Percentiles rank a stretch among this genome's conserved stretches.
Conservation (phyloP, 2,113 vertebrate genomes). For the Bostrychus sinensis region DNA sequence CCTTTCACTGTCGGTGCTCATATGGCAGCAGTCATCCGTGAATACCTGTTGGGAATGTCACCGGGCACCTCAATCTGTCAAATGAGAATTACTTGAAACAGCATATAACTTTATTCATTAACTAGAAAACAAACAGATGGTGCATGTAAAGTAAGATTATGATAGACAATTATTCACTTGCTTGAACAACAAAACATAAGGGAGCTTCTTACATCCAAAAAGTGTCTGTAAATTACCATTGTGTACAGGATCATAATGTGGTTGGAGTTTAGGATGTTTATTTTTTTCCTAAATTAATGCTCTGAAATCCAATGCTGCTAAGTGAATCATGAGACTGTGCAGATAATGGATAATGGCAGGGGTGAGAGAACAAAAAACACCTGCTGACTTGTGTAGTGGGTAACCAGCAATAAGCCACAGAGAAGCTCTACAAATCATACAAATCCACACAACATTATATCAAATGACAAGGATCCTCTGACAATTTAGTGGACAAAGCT, state of each 20-base stretch:
- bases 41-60: neutral
- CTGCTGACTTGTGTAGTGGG: conserved; percentile 41
- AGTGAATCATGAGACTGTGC: conserved; percentile 53
- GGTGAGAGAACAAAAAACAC: conserved; percentile 27
- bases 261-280: conserved; percentile 39
- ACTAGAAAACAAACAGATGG: too few relatives aligned
- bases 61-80: neutral
- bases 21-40: neutral
- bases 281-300: conserved; percentile 42
- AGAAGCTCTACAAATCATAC: conserved; percentile 1
- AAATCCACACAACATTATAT: conserved; percentile 8
- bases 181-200: neutral
- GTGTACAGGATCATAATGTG: conserved; percentile 50
- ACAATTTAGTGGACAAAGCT: conserved; percentile 42
- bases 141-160: neutral
- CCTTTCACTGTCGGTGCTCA: neutral
- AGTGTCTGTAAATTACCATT: conserved; percentile 52
- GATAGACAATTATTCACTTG: neutral
- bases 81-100: too few relatives aligned
- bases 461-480: conserved; percentile 16
- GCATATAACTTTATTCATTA: too few relatives aligned
- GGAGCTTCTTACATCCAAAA: conserved; percentile 15
- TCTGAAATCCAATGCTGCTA: conserved; percentile 61
- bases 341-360: conserved; percentile 36
- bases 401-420: conserved; percentile 49